Percentiles rank a stretch among this genome's conserved stretches.
Evolutionary conservation across 2,797 vertebrate species (phyloP).

Genomic region (Microtus obscurus): DNA sequence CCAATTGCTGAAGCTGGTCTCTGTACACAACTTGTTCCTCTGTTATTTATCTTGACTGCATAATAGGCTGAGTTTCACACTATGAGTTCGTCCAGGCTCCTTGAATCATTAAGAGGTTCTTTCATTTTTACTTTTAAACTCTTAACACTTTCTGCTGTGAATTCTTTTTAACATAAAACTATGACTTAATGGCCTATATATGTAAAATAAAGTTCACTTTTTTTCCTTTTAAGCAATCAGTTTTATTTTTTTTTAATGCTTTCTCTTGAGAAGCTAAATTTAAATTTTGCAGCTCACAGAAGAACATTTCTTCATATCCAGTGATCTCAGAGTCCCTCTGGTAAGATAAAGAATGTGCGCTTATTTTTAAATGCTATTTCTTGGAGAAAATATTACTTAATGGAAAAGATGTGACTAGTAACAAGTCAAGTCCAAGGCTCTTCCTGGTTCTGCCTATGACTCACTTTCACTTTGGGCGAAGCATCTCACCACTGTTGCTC

Average conservation of each 20-base stretch:
- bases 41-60: conserved; percentile 80
- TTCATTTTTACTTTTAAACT: conserved; percentile 77
- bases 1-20: conserved; percentile 63
- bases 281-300: conserved; percentile 64
- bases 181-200: conserved; percentile 50
- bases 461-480: conserved; percentile 81
- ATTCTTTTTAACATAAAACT: conserved; percentile 51
- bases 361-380: conserved; percentile 73
- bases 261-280: conserved; percentile 73
- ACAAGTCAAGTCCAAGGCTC: conserved; percentile 59
- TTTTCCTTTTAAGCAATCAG: conserved; percentile 52
- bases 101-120: conserved; percentile 82
- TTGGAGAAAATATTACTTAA: conserved; percentile 71
- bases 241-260: background rate
- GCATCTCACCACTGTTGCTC: conserved; percentile 76
- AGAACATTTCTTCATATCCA: conserved; percentile 65
- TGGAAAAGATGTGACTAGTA: conserved; percentile 70
- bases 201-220: conserved; percentile 59
- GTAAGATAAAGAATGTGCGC: conserved; percentile 60
- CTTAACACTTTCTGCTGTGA: conserved; percentile 62
- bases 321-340: conserved; percentile 78
- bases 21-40: conserved; percentile 61
- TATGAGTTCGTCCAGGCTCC: conserved; percentile 81
- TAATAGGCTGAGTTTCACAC: conserved; percentile 81
- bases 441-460: conserved; percentile 71